Percentiles rank a stretch among this genome's conserved stretches.
Conservation (phyloP, 2,113 vertebrate genomes). For the Struthio camelus region DNA sequence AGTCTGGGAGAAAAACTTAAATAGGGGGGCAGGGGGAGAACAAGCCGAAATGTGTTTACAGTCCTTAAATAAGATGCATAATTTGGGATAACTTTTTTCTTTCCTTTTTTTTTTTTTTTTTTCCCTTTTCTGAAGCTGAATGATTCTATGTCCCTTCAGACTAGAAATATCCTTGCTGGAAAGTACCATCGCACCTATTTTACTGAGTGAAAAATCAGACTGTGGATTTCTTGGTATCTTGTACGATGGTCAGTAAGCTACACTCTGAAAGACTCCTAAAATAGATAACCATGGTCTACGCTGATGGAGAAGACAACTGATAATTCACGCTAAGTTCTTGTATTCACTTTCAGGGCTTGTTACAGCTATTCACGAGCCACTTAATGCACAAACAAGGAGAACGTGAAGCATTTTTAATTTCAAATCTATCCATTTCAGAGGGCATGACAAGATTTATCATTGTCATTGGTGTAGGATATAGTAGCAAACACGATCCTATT, state of each 20-base stretch:
- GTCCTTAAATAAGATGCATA: not conserved
- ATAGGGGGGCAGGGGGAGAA: not conserved
- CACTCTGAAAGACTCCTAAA: not conserved
- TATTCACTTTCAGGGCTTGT: not conserved
- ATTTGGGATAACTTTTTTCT: not conserved
- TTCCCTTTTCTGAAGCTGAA: too few relatives aligned
- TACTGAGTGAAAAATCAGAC: not conserved
- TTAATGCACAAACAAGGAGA: not conserved
- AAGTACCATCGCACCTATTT: not conserved
- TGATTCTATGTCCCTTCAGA: not conserved
- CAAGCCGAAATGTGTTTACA: not conserved
- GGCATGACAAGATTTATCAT: not conserved
- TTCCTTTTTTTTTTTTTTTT: not conserved
- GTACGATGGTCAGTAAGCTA: not conserved
- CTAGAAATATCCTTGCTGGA: not conserved
- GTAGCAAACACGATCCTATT: not conserved
- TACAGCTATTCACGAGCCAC: not conserved
- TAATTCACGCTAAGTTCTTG: not conserved
- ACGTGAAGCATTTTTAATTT: not conserved
- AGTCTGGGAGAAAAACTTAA: not conserved
- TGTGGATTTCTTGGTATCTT: not conserved
- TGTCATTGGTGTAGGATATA: rapidly evolving
- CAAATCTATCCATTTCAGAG: not conserved
- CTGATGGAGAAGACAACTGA: not conserved
- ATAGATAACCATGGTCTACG: rapidly evolving